phyloP scores from a whole-genome alignment of 1,140 invertebrate species.

The Magallana ariakensis region DNA sequence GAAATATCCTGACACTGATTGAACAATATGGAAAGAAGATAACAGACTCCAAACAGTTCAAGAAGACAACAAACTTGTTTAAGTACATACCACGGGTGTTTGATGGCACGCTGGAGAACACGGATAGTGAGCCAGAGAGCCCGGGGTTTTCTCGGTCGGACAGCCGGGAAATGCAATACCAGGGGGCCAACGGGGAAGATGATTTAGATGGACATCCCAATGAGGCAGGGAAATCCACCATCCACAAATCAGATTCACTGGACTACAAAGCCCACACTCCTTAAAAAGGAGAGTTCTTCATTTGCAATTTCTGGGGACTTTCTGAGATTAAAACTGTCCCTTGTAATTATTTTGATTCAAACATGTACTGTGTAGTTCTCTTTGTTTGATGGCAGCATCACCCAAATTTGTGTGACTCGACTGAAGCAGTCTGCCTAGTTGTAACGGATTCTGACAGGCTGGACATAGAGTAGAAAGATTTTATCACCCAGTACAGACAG shows the following conservation, averaged over 20 bases:
- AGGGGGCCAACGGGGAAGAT: slow-evolving; percentile 9
- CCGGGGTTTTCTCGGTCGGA: not conserved
- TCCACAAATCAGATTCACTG: slow-evolving; percentile 52
- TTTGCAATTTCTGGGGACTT: not conserved
- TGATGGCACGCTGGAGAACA: slow-evolving; percentile 59
- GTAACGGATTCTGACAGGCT: too few relatives aligned
- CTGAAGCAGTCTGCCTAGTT: too few relatives aligned
- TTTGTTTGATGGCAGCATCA: not conserved
- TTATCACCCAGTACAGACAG: not conserved
- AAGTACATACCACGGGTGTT: slow-evolving; percentile 61
- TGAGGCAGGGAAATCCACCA: not conserved
- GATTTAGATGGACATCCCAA: not conserved
- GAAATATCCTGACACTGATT: slow-evolving; percentile 61
- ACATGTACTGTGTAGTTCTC: not conserved
- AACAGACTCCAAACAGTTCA: slow-evolving; percentile 5
- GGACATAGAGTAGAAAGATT: too few relatives aligned
- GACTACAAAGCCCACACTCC: slow-evolving; percentile 68
- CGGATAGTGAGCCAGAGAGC: slow-evolving; percentile 44
- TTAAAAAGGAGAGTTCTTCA: not conserved
- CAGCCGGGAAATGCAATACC: slow-evolving; percentile 25
- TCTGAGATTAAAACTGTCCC: not conserved
- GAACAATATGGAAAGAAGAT: slow-evolving; percentile 62
- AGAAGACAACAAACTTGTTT: slow-evolving; percentile 56
- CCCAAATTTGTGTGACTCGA: not conserved
- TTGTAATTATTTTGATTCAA: not conserved